Evolutionary conservation across 1,140 invertebrate species (phyloP), one percentile per base, ranked within the genome.

Genomic region (Drosophila equinoxialis): DNA sequence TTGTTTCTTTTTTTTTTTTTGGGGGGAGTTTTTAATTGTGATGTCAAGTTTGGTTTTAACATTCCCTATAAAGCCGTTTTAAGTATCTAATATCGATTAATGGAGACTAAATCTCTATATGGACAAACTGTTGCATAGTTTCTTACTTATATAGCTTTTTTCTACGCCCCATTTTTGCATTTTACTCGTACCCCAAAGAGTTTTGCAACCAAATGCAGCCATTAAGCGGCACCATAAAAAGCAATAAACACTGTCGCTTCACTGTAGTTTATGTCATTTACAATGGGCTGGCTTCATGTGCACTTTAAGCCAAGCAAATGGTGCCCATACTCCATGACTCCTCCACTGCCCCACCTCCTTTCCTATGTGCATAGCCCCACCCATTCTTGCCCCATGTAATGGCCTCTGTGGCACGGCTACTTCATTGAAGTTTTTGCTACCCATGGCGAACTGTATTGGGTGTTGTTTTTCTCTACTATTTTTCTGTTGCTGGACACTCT

Each of bases 201-300:
- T 57, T 26, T 37, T 39, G 39, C 30, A 57, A 54, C 55, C 68
- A 68, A 87, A 74, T 87, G 77, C 71, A 83, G 68, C 77, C 84
- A 83, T 89, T 87, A 89, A 63, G 64, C 68, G 39, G 64, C 83
- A 79, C 83, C 84, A 89, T 89, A 77, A 80, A 87, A 87, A 82
- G 83, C 83, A 83, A 87, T 87, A 87, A 87, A 89, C 83, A 82
- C 76, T 68, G 68, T 72, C 69, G 76, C 72, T 77, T 83, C 65
- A 58, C 64, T 68, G 79, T 81, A 79, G 76, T 86, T 86, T 86
- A 86, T 86, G 79, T 78, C 83, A 86, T 82, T 86, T 86, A 71
- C 71, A 79, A 13, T n/a, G 59, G 64, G 57, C 68, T 64, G 64
- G 57, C 68, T 63, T 64, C 71, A 72, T 71, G 71, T 65, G 83